Percentiles rank a stretch among this genome's conserved stretches.
phyloP scores from a whole-genome alignment of 2,797 vertebrate genomes.

The Neoniphon sammara region DNA sequence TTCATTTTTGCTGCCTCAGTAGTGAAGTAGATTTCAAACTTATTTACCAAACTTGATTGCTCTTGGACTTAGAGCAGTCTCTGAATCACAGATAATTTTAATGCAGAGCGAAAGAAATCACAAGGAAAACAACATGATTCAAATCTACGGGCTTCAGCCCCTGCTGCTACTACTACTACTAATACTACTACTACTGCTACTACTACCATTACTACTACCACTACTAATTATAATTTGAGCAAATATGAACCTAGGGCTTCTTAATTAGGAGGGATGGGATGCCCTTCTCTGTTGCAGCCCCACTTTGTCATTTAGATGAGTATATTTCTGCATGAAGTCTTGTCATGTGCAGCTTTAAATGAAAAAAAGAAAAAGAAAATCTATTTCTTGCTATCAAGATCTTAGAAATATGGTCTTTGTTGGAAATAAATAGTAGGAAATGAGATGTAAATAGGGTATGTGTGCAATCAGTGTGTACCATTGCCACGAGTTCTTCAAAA shows the following conservation, averaged over 20 bases:
- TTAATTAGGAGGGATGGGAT: slow-evolving; percentile 11
- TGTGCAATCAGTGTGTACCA: slow-evolving; percentile 72
- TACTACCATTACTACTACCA: background rate
- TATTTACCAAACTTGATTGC: too few species aligned
- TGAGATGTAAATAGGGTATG: slow-evolving; percentile 74
- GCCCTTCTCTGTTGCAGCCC: slow-evolving; percentile 27
- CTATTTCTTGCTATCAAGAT: slow-evolving; percentile 42
- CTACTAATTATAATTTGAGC: slow-evolving; percentile 5
- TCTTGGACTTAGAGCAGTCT: too few species aligned
- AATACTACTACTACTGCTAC: background rate
- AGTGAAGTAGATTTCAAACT: too few species aligned
- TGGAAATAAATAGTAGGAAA: slow-evolving; percentile 71
- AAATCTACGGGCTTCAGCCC: too few species aligned
- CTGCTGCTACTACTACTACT: background rate
- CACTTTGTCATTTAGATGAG: slow-evolving; percentile 17
- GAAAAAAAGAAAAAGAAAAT: background rate
- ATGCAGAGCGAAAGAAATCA: too few species aligned
- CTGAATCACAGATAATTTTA: too few species aligned
- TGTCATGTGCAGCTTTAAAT: background rate
- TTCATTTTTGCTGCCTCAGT: too few species aligned
- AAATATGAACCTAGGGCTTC: slow-evolving; percentile 18
- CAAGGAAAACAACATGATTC: too few species aligned
- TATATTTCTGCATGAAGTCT: background rate
- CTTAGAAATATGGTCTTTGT: slow-evolving; percentile 61
- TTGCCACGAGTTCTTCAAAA: slow-evolving; percentile 67